Percentiles rank a stretch among this genome's conserved stretches.
Conservation (phyloP, 1,140 invertebrate species). For the Sarcophaga bullata region DNA sequence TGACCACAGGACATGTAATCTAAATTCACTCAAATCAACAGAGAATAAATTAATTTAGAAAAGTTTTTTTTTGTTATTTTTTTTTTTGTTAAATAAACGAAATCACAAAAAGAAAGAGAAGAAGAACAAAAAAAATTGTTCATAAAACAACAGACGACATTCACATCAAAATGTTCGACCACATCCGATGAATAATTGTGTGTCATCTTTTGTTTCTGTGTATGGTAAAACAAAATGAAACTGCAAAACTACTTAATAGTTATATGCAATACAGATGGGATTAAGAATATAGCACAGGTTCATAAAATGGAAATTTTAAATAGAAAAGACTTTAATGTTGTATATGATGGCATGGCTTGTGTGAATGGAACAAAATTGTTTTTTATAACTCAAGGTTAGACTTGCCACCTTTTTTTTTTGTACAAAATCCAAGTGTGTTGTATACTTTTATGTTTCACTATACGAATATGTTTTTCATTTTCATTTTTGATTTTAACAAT, state of each 20-base stretch:
- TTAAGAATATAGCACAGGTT: not conserved
- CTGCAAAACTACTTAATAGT: conserved; percentile 8
- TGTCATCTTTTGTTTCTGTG: not conserved
- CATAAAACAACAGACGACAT: not conserved
- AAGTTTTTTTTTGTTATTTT: not conserved
- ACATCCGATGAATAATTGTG: not conserved
- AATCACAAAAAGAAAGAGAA: not conserved
- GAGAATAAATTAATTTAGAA: not conserved
- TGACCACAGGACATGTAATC: not conserved
- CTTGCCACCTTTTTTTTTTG: too few species aligned
- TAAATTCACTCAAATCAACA: conserved; percentile 11
- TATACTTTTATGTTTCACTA: not conserved
- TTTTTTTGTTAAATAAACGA: not conserved
- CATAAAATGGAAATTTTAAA: too few species aligned
- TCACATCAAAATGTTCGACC: not conserved
- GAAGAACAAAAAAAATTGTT: not conserved
- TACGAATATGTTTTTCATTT: too few species aligned
- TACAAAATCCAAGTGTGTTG: too few species aligned
- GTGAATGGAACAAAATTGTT: too few species aligned
- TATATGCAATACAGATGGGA: not conserved
- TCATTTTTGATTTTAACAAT: not conserved
- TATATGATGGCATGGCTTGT: too few species aligned
- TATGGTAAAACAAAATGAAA: not conserved
- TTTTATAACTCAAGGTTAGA: too few species aligned
- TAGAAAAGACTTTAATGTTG: too few species aligned